These are phyloP conservation scores for Bolborhynchus lineola DNA, from an alignment of 2,113 vertebrate genomes.

Conservation along the genomic window DNA sequence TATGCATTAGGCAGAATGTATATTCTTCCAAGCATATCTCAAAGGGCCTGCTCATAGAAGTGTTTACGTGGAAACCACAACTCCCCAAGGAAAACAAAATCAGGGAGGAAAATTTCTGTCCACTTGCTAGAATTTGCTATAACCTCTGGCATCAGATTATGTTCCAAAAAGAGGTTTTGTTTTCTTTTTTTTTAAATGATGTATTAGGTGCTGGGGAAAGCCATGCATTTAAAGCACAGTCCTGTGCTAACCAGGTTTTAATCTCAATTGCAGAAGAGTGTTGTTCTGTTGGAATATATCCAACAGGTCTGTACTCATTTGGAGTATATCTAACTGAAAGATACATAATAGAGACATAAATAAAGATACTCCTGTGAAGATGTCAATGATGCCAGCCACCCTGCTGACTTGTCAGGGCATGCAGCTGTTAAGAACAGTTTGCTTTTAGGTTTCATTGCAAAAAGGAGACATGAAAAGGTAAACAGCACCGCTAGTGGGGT, in stretches of 20 bases:
- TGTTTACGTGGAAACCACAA: conserved; percentile 61
- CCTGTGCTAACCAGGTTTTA: neutral
- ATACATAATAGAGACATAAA: neutral
- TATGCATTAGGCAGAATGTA: conserved; percentile 21
- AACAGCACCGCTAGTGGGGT: accelerated
- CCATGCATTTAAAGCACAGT: neutral
- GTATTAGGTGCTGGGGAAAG: neutral
- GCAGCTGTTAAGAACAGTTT: neutral
- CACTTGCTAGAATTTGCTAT: conserved; percentile 40
- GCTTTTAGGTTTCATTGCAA: neutral
- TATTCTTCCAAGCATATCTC: conserved; percentile 18
- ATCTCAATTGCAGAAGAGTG: neutral
- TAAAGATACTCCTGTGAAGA: neutral
- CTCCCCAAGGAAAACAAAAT: conserved; percentile 32
- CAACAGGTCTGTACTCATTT: neutral
- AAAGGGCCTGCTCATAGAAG: neutral
- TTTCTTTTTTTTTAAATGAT: neutral
- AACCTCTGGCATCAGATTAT: neutral
- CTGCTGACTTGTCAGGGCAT: neutral
- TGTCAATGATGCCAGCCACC: neutral
- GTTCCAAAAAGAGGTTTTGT: neutral
- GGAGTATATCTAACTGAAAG: neutral
- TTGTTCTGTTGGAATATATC: neutral
- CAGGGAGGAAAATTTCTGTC: conserved; percentile 13
- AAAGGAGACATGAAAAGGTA: neutral